A percentile compares a stretch with the other conserved stretches of the same genome.
phyloP scores from a whole-genome alignment of 2,888 invertebrate species.

The Corythucha ciliata region DNA sequence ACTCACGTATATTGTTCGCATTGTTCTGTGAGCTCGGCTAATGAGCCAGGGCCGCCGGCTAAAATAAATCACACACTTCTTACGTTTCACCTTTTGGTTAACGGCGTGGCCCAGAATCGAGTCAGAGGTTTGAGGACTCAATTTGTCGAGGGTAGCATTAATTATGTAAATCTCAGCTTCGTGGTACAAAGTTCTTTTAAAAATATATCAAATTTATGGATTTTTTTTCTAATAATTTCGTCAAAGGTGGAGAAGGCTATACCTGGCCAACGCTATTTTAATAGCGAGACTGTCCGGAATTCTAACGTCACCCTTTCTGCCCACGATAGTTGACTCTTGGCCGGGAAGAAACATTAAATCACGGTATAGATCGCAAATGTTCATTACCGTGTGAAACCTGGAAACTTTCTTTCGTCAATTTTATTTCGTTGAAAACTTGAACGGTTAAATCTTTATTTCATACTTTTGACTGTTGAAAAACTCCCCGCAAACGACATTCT shows the following conservation, averaged over 20 bases:
- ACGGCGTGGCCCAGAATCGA: slow-evolving; percentile 6
- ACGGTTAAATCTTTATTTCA: background rate
- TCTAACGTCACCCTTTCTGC: slow-evolving; percentile 14
- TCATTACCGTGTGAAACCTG: slow-evolving; percentile 16
- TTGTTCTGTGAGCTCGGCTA: slow-evolving; percentile 6
- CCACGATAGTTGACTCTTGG: slow-evolving; percentile 10
- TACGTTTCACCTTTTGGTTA: background rate
- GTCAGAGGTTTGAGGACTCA: slow-evolving; percentile 10
- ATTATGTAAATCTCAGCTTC: slow-evolving; percentile 18
- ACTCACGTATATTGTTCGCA: no score
- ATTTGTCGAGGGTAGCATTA: slow-evolving; percentile 11
- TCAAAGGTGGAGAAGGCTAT: background rate
- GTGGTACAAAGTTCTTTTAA: slow-evolving; percentile 10
- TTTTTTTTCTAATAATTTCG: background rate
- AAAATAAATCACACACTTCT: slow-evolving; percentile 10
- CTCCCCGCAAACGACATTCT: slow-evolving; percentile 12
- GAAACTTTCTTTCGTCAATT: background rate
- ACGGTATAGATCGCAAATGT: slow-evolving; percentile 7
- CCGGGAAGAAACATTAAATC: slow-evolving; percentile 16
- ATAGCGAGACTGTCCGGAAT: slow-evolving; percentile 3
- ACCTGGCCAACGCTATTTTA: slow-evolving; percentile 19
- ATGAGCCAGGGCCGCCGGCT: slow-evolving; percentile 17
- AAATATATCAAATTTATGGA: background rate
- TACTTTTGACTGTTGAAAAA: slow-evolving; percentile 19
- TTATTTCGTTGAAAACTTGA: background rate